Evolutionary conservation across 2,888 invertebrate species (phyloP).

Genomic region (Lasioglossum calceatum): DNA sequence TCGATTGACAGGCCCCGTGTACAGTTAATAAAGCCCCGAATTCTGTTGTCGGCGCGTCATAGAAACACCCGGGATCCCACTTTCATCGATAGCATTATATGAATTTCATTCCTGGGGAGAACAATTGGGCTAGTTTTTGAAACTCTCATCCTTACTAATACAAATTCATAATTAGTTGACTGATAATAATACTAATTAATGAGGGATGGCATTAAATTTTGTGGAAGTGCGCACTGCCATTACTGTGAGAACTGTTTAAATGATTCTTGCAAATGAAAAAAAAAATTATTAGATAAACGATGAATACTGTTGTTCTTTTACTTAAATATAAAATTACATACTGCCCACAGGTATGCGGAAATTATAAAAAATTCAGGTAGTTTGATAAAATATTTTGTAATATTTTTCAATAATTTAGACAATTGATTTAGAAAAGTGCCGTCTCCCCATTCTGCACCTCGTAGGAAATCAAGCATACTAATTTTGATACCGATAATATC

Average conservation of each 20-base stretch:
- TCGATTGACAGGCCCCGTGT: slow-evolving; percentile 22
- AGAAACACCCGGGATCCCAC: neutral
- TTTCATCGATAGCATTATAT: slow-evolving; percentile 17
- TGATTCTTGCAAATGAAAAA: neutral
- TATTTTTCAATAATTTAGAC: neutral
- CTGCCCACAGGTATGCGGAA: neutral
- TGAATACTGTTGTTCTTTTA: neutral
- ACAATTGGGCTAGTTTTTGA: neutral
- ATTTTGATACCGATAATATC: neutral
- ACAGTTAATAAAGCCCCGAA: slow-evolving; percentile 64
- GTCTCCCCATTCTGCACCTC: neutral
- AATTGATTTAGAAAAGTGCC: too few relatives aligned
- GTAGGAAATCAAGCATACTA: neutral
- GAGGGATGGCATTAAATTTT: neutral
- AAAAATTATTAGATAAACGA: neutral
- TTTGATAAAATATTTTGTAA: neutral
- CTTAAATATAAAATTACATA: neutral
- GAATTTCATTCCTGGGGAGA: slow-evolving; percentile 5
- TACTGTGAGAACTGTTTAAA: neutral
- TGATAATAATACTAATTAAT: neutral
- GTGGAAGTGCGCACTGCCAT: neutral
- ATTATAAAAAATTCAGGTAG: neutral
- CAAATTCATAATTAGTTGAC: too few relatives aligned
- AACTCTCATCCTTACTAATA: neutral
- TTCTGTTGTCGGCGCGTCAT: slow-evolving; percentile 9